phyloP scores from a whole-genome alignment of 1,140 invertebrate genomes.

The Cepaea nemoralis region DNA sequence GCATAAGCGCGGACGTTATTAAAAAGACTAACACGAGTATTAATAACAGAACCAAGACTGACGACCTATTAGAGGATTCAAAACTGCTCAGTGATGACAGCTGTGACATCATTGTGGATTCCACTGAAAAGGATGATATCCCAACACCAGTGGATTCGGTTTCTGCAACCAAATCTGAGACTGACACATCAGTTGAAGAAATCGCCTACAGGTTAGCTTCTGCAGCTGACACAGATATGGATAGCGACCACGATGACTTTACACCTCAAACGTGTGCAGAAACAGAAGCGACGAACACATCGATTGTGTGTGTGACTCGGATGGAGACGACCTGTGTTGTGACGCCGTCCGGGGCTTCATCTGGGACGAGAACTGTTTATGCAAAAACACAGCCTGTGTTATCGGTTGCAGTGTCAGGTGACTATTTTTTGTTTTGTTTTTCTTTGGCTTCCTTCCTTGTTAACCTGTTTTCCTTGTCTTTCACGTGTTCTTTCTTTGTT shows the following conservation, averaged over 20 bases:
- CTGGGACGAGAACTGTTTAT: conserved; percentile 14
- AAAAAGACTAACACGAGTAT: neutral
- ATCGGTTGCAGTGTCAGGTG: conserved; percentile 16
- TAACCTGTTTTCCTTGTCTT: too few relatives aligned
- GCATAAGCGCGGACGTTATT: neutral
- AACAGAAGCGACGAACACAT: neutral
- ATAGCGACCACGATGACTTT: neutral
- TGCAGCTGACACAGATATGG: neutral
- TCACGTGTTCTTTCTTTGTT: too few relatives aligned
- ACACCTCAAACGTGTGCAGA: neutral
- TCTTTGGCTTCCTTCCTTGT: neutral
- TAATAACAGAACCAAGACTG: neutral
- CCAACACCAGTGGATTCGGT: neutral
- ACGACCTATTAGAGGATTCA: neutral
- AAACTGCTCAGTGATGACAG: neutral
- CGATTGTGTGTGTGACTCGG: neutral
- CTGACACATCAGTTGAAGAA: conserved; percentile 16
- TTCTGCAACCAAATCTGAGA: neutral
- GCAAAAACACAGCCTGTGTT: conserved; percentile 22
- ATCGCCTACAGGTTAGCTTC: conserved; percentile 23
- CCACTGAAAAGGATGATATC: conserved; percentile 25
- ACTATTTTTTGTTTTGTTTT: neutral
- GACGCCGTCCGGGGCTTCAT: neutral
- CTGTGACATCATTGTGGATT: conserved; percentile 31
- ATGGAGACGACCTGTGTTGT: neutral